Percentiles rank a stretch among this genome's conserved stretches.
phyloP scores from a whole-genome alignment of 2,888 invertebrate species.

The Onthophagus sagittarius region DNA sequence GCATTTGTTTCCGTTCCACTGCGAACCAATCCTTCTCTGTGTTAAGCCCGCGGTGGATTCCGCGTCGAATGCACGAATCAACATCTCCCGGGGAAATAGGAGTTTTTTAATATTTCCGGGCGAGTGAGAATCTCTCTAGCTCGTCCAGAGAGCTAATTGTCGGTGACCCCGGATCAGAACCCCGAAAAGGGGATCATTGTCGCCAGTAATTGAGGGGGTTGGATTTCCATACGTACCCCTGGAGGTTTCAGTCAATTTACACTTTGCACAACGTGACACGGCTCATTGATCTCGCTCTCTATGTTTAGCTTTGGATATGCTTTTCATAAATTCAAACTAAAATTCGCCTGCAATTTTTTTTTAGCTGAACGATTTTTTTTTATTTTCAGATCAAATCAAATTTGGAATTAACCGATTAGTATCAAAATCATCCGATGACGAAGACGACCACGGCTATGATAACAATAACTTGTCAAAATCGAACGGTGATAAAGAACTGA shows the following conservation, averaged over 20 bases:
- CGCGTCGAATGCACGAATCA: not conserved
- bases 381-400: slow-evolving; percentile 75
- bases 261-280: slow-evolving; percentile 60
- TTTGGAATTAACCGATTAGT: slow-evolving; percentile 81
- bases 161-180: not conserved
- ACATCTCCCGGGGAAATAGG: not conserved
- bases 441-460: slow-evolving; percentile 55
- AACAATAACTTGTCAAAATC: slow-evolving; percentile 52
- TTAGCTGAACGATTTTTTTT: slow-evolving; percentile 26
- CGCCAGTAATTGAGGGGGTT: slow-evolving; percentile 47
- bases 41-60: not conserved
- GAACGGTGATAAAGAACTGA: slow-evolving; percentile 51
- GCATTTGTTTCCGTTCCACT: not conserved
- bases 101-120: slow-evolving; percentile 1
- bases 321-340: slow-evolving; percentile 15
- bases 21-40: not conserved
- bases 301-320: slow-evolving; percentile 37
- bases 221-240: slow-evolving; percentile 43
- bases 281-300: slow-evolving; percentile 54
- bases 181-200: slow-evolving; percentile 34
- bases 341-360: not conserved
- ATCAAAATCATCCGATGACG: slow-evolving; percentile 58
- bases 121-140: not conserved
- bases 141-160: not conserved
- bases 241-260: slow-evolving; percentile 62